Conservation (phyloP, 2,113 vertebrate species). For the Ceyx cyanopectus region DNA sequence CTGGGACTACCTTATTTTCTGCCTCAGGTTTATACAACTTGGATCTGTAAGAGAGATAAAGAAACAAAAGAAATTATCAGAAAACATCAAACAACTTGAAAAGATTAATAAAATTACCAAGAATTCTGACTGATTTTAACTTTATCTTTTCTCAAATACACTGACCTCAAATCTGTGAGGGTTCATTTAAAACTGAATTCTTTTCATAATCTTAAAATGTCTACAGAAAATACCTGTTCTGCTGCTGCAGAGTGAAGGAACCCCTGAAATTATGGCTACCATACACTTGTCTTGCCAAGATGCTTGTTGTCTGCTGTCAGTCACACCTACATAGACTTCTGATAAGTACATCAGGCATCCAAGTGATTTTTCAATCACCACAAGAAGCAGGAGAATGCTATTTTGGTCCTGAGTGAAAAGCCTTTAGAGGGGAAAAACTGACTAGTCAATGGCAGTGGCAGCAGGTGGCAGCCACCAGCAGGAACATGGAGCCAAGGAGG, state of each 20-base stretch:
- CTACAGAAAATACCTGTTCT: neutral
- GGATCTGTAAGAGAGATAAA: constrained; percentile 53
- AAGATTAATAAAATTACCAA: fast-evolving
- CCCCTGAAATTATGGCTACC: neutral
- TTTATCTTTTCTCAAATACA: neutral
- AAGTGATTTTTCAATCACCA: neutral
- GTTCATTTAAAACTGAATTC: neutral
- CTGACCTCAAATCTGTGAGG: neutral
- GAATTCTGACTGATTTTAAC: neutral
- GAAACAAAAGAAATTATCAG: neutral
- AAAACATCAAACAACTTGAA: neutral
- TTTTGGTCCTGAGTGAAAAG: neutral
- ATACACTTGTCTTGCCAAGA: neutral
- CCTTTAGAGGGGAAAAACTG: neutral
- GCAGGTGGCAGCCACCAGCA: constrained; percentile 7
- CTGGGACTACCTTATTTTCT: constrained; percentile 79
- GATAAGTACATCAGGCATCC: neutral
- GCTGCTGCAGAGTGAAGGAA: neutral
- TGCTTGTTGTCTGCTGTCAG: neutral
- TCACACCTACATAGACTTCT: constrained; percentile 24
- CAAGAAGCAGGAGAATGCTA: neutral
- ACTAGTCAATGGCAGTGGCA: neutral
- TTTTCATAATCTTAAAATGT: neutral
- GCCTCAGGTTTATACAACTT: constrained; percentile 77
- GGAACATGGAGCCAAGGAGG: neutral